Base-by-base conservation (phyloP, 2,888 invertebrate genomes). In the Brachylomia viminalis region DNA sequence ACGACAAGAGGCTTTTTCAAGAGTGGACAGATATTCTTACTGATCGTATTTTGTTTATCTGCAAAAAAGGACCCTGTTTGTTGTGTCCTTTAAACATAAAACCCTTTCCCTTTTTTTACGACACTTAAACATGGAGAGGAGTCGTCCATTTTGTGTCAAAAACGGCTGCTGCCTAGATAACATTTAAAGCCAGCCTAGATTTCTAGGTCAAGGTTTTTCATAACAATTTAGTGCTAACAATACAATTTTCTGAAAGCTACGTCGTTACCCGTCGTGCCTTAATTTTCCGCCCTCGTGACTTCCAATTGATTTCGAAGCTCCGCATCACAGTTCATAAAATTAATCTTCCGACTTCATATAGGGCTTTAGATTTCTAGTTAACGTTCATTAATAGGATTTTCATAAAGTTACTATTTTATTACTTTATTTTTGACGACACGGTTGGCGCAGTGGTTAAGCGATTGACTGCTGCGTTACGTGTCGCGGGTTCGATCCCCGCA, bases 281-380 rank as follows among this genome's bases (percentile, higher is more conserved):
- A 69, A 77, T 81, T 81, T 77, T 81, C 82, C 72, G 72, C 68
- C 5, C 0, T 45, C 30, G 27, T 52, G 38, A 59, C 47, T 77
- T 30, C 15, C 27, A 66, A 69, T 72, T 66, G 68, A 81, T 69
- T 72, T 56, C 17, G 11, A 38, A 59, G 42, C 56, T 42, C 13
- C 20, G 5, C n/a, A 38, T 75, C 42, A 38, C 15, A 65, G 15
- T 49, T 68, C 30, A 68, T 47, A 45, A 23, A 61, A 59, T 59
- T 54, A 47, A 65, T 68, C 42, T 42, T 42, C 45, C 42, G 33
- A 42, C 2, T 11, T 23, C 58, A 64, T 11, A 0, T 27, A 15
- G 10, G 10, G 3, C 23, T 52, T 33, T 13, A 17, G 23, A 27
- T 72, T 17, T 47, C 4, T 10, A 42, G 17, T 30, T 42, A 30